A percentile compares a stretch with the other conserved stretches of the same genome.
Evolutionary conservation across 53 echinoderm and acorn worm genomes (phyloP).

Genomic region (Echinometra lucunter): DNA sequence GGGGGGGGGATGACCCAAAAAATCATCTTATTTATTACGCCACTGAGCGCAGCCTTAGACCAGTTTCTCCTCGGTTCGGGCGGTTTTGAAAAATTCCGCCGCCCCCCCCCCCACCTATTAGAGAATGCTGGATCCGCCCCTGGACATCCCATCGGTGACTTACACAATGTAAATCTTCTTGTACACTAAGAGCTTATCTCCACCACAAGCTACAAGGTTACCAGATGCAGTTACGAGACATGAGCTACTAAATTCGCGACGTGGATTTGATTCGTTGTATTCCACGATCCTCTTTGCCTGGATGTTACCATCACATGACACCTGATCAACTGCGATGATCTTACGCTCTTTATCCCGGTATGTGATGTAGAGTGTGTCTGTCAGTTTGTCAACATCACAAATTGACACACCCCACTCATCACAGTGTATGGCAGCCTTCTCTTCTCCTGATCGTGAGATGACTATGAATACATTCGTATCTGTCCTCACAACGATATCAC

Average conservation of each 20-base stretch:
- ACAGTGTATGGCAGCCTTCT: neutral
- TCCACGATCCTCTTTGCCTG: conserved; percentile 37
- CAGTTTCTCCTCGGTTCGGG: too few species aligned
- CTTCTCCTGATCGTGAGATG: conserved; percentile 40
- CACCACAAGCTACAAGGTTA: neutral
- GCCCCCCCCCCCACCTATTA: too few species aligned
- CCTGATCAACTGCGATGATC: neutral
- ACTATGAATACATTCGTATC: neutral
- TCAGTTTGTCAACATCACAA: conserved; percentile 42
- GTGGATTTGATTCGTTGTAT: neutral
- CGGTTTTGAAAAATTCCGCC: too few species aligned
- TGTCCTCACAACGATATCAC: conserved; percentile 32
- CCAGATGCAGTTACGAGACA: neutral
- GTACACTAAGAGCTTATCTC: neutral
- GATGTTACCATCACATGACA: conserved; percentile 25
- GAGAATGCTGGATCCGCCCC: too few species aligned
- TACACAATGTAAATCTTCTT: neutral
- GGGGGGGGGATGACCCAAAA: too few species aligned
- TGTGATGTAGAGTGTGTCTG: conserved; percentile 33
- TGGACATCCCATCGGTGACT: neutral
- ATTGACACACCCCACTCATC: neutral
- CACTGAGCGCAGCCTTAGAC: too few species aligned
- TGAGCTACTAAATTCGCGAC: too few species aligned
- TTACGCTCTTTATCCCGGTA: neutral
- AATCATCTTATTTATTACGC: too few species aligned